A percentile compares a stretch with the other conserved stretches of the same genome.
Evolutionary conservation across 2,888 invertebrate species (phyloP).

Genomic region (Himalopsyche kuldschensis): DNA sequence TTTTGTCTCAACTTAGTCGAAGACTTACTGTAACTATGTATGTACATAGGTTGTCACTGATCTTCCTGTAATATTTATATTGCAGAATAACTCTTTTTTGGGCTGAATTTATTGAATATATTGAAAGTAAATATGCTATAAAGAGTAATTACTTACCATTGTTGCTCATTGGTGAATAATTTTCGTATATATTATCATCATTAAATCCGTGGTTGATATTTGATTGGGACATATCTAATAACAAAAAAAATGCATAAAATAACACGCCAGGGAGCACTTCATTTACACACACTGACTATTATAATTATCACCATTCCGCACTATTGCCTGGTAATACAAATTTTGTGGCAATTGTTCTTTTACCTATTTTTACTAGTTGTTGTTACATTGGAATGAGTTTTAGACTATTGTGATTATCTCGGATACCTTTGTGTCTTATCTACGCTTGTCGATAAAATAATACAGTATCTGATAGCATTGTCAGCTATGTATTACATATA

Average conservation of each 20-base stretch:
- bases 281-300: too few relatives aligned
- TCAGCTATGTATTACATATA: neutral
- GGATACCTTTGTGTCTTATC: constrained; percentile 7
- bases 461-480: neutral
- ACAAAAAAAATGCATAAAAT: too few relatives aligned
- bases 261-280: too few relatives aligned
- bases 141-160: neutral
- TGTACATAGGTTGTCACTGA: too few relatives aligned
- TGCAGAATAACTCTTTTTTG: too few relatives aligned
- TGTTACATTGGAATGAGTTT: constrained; percentile 10
- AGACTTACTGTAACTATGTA: too few relatives aligned
- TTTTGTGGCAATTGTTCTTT: too few relatives aligned
- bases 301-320: neutral
- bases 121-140: neutral
- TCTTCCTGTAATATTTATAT: too few relatives aligned
- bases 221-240: neutral
- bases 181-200: neutral
- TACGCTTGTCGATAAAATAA: constrained; percentile 2
- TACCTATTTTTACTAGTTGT: neutral
- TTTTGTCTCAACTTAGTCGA: too few relatives aligned
- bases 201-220: neutral
- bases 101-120: neutral
- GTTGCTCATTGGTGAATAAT: neutral
- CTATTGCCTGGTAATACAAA: neutral
- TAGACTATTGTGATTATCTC: constrained; percentile 15